phyloP scores from a whole-genome alignment of 2,797 vertebrate genomes.

The Hylomyscus alleni region DNA sequence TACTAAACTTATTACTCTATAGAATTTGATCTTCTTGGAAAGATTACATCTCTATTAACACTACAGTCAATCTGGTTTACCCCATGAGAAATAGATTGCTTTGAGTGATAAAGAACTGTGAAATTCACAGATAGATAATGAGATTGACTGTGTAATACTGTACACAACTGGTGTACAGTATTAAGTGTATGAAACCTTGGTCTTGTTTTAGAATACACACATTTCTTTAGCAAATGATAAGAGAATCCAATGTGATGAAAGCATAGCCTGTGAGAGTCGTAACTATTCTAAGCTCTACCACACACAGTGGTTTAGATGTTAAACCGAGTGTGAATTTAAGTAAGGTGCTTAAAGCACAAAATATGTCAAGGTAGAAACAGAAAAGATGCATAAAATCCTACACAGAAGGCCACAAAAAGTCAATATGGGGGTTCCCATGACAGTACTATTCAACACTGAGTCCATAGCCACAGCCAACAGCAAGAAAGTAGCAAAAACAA shows the following conservation, averaged over 20 bases:
- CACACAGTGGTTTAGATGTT: background rate
- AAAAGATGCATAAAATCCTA: background rate
- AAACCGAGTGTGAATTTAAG: background rate
- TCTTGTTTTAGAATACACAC: background rate
- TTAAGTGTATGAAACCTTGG: background rate
- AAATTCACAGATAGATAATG: background rate
- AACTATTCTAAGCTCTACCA: background rate
- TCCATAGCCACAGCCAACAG: background rate
- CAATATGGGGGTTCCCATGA: background rate
- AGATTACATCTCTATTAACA: background rate
- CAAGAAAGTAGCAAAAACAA: background rate
- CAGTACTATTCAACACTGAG: background rate
- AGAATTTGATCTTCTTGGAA: slow-evolving; percentile 42
- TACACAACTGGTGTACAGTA: background rate
- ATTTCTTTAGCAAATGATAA: slow-evolving; percentile 15
- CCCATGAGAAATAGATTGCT: background rate
- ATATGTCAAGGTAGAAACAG: background rate
- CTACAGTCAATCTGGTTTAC: background rate
- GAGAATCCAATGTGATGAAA: background rate
- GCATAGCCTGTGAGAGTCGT: background rate
- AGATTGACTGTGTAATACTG: too few relatives aligned
- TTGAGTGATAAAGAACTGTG: background rate
- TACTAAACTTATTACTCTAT: background rate
- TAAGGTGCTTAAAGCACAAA: background rate
- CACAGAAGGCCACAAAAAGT: background rate